A percentile compares a stretch with the other conserved stretches of the same genome.
Conservation (phyloP, 2,888 invertebrate species). For the Hesperia comma region DNA sequence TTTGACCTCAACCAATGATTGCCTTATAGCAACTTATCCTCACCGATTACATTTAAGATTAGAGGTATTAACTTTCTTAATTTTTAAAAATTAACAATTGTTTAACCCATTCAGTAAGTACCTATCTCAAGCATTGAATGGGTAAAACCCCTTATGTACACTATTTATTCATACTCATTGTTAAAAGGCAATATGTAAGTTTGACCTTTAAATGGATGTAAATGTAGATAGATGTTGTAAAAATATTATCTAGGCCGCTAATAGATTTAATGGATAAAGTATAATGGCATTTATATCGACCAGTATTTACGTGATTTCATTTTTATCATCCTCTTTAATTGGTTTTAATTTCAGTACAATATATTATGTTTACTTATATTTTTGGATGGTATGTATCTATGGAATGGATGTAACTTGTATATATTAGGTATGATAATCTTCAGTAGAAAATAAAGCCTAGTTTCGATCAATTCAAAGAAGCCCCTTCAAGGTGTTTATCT, state of each 20-base stretch:
- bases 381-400: no score
- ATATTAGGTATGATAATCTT: no score
- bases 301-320: constrained; percentile 18
- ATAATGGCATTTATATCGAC: constrained; percentile 19
- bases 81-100: background rate
- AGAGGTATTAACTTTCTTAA: constrained; percentile 12
- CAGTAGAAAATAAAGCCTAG: no score
- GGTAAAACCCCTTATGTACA: background rate
- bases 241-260: constrained; percentile 12
- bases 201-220: constrained; percentile 11
- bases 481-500: no score
- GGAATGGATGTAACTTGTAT: no score
- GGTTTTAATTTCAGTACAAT: background rate
- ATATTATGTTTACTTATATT: no score
- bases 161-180: constrained; percentile 12
- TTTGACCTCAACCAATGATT: constrained; percentile 18
- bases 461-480: no score
- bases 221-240: constrained; percentile 7
- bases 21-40: constrained; percentile 20
- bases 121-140: no score
- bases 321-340: constrained; percentile 2
- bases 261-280: constrained; percentile 11
- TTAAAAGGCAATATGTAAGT: constrained; percentile 1
- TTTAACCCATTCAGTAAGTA: constrained; percentile 6
- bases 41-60: constrained; percentile 35